Conservation (phyloP, 2,888 invertebrate genomes). For the Drosophila macrospina region DNA sequence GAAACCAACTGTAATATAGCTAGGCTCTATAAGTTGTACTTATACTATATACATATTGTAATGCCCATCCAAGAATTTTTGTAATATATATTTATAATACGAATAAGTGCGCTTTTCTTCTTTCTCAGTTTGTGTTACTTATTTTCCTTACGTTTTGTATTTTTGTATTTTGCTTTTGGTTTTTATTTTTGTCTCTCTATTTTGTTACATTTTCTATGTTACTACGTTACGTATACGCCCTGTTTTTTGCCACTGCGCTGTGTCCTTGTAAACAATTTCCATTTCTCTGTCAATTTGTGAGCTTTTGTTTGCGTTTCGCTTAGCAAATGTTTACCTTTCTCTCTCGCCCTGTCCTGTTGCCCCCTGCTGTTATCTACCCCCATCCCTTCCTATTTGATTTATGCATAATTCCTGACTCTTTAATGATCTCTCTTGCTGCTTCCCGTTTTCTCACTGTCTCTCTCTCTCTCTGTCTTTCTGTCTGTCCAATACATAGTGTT, state of each 20-base stretch:
- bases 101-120: conserved; percentile 68
- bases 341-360: not conserved
- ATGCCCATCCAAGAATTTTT: conserved; percentile 54
- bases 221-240: conserved; percentile 64
- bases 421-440: conserved; percentile 50
- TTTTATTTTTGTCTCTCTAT: conserved; percentile 12
- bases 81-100: conserved; percentile 56
- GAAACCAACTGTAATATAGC: conserved; percentile 61
- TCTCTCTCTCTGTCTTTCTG: conserved; percentile 11
- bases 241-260: conserved; percentile 52
- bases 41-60: conserved; percentile 54
- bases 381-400: conserved; percentile 42
- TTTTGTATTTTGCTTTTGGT: conserved; percentile 19
- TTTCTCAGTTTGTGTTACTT: conserved; percentile 24
- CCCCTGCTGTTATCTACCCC: too few relatives aligned
- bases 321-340: conserved; percentile 74
- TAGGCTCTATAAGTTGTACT: conserved; percentile 62
- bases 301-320: conserved; percentile 78
- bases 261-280: conserved; percentile 71
- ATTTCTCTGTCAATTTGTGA: conserved; percentile 72
- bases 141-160: conserved; percentile 8
- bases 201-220: too few relatives aligned
- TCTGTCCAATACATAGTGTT: conserved; percentile 43
- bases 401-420: conserved; percentile 70
- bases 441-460: not conserved